Evolutionary conservation across 1,140 invertebrate species (phyloP).

Genomic region (Meteorus sp.): DNA sequence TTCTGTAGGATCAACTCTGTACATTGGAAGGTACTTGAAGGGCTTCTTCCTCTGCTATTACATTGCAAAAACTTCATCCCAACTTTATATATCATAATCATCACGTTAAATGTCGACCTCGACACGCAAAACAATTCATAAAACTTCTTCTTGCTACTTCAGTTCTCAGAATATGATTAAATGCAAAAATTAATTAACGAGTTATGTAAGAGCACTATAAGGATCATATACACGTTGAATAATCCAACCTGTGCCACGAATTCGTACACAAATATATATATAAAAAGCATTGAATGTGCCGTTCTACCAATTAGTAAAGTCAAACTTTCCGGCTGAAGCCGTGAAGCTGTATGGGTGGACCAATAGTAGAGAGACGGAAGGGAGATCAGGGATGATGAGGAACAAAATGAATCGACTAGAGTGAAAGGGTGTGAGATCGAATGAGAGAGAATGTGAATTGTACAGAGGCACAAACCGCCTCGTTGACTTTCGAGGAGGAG

Average conservation of each 20-base stretch:
- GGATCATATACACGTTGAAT: no score
- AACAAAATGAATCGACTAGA: not conserved
- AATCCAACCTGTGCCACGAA: no score
- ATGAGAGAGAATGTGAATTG: not conserved
- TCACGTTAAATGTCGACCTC: no score
- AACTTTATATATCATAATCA: no score
- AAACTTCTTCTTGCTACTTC: no score
- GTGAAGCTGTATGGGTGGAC: not conserved
- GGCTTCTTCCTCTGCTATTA: no score
- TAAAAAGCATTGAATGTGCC: not conserved
- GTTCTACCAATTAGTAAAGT: constrained; percentile 24
- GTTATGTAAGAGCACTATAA: no score
- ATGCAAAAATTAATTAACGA: no score
- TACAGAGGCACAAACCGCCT: constrained; percentile 11
- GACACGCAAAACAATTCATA: no score
- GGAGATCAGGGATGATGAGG: not conserved
- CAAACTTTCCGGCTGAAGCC: constrained; percentile 19
- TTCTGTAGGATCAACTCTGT: not conserved
- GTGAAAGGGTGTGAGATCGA: not conserved
- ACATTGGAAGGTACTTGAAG: not conserved
- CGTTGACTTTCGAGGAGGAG: constrained; percentile 17
- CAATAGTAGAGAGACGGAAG: not conserved
- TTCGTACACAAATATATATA: not conserved
- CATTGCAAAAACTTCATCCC: no score
- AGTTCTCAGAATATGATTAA: no score